phyloP scores from a whole-genome alignment of 2,888 invertebrate genomes.

The Hedychridium roseum region DNA sequence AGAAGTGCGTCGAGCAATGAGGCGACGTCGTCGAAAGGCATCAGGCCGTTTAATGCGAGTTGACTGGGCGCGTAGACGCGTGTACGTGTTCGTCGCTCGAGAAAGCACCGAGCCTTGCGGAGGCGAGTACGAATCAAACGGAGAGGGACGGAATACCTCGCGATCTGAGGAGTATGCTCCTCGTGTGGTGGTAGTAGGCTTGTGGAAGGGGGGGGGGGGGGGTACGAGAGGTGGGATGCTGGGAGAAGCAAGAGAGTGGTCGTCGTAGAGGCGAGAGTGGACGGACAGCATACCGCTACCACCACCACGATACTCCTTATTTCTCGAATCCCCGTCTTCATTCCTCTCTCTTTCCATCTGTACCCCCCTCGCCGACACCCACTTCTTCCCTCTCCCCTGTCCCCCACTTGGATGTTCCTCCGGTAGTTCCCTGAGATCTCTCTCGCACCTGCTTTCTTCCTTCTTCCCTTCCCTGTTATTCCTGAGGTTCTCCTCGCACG shows the following conservation, averaged over 20 bases:
- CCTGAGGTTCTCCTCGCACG: not conserved
- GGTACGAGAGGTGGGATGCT: conserved; percentile 38
- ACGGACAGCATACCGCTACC: conserved; percentile 62
- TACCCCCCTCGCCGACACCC: conserved; percentile 10
- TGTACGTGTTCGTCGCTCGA: no score
- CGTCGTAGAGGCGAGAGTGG: conserved; percentile 57
- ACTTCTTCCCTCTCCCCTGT: not conserved
- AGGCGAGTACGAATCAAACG: no score
- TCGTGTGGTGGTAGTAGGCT: no score
- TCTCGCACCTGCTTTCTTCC: not conserved
- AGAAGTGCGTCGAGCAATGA: no score
- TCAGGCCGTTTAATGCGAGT: no score
- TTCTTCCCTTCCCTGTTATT: conserved; percentile 1
- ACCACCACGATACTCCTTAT: conserved; percentile 19
- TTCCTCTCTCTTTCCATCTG: conserved; percentile 5
- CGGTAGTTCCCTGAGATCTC: not conserved
- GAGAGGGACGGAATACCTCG: no score
- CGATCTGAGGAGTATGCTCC: no score
- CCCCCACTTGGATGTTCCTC: not conserved
- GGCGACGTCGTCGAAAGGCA: no score
- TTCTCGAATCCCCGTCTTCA: not conserved
- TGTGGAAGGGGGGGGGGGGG: conserved; percentile 1
- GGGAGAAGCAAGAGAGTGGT: conserved; percentile 24
- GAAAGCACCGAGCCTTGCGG: no score
- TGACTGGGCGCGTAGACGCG: no score